Conservation (phyloP, 2,113 vertebrate species). For the Sorex araneus region DNA sequence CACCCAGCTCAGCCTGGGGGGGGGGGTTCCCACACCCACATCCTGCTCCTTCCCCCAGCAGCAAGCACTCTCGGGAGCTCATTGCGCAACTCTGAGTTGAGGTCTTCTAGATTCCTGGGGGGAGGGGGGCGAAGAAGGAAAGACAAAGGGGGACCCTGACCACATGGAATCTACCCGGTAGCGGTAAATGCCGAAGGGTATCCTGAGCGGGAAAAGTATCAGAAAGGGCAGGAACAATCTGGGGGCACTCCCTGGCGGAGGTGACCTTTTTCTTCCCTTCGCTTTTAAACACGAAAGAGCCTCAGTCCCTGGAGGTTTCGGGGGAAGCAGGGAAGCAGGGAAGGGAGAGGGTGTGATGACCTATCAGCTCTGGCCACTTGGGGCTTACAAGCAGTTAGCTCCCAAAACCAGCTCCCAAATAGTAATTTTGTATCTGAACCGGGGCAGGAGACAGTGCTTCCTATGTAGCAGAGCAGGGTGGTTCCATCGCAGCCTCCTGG, state of each 20-base stretch:
- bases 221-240: conserved; percentile 11
- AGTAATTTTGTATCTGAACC: background rate
- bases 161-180: background rate
- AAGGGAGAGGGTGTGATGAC: background rate
- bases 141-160: too few relatives aligned
- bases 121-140: too few relatives aligned
- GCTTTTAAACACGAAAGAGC: conserved; percentile 1
- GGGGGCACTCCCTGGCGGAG: background rate
- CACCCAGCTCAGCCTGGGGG: too few relatives aligned
- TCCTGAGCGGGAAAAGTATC: background rate
- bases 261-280: background rate
- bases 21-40: too few relatives aligned
- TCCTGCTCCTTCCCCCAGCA: background rate
- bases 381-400: background rate
- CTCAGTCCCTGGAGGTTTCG: background rate
- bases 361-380: background rate
- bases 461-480: background rate
- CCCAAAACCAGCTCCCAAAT: background rate
- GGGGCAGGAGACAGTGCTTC: background rate
- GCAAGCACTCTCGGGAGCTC: background rate
- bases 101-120: too few relatives aligned
- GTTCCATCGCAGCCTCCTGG: background rate
- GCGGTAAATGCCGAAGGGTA: background rate
- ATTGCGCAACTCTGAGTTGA: background rate
- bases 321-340: background rate